Conservation (phyloP, 2,797 vertebrate genomes). For the Acrossocheilus wenchowensis region DNA sequence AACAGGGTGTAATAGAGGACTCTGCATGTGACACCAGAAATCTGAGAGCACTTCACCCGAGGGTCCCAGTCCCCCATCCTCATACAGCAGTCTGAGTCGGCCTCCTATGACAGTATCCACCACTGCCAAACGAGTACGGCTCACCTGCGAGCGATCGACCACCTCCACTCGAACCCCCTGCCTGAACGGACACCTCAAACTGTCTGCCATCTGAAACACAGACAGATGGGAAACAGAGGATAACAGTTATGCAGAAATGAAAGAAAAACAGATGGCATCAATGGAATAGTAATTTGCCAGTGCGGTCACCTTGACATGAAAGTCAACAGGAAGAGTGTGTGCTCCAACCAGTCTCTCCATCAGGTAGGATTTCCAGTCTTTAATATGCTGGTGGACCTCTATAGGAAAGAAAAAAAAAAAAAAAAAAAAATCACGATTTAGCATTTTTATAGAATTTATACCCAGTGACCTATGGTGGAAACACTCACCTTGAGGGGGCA, state of each 20-base stretch:
- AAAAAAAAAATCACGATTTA: neutral
- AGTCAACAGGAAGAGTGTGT: slow-evolving; percentile 92
- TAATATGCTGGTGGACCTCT: slow-evolving; percentile 74
- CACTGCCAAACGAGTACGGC: slow-evolving; percentile 85
- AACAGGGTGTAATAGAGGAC: slow-evolving; percentile 90
- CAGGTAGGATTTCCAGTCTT: slow-evolving; percentile 92
- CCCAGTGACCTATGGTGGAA: neutral
- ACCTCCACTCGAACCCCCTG: slow-evolving; percentile 91
- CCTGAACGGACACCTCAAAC: slow-evolving; percentile 85
- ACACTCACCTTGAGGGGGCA: slow-evolving; percentile 91
- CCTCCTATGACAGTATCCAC: slow-evolving; percentile 87
- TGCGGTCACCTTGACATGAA: slow-evolving; percentile 87
- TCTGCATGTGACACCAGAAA: slow-evolving; percentile 97
- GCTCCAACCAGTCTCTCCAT: slow-evolving; percentile 91
- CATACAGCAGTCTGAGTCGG: slow-evolving; percentile 88
- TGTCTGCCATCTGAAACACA: slow-evolving; percentile 85
- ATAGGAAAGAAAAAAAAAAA: neutral
- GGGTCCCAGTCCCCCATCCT: slow-evolving; percentile 83
- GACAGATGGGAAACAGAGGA: neutral
- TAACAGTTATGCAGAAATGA: neutral
- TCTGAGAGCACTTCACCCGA: slow-evolving; percentile 79
- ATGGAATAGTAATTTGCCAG: neutral
- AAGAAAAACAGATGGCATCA: neutral
- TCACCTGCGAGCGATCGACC: slow-evolving; percentile 88
- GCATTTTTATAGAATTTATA: neutral